Conservation (phyloP, 1,140 invertebrate genomes). For the Cherax destructor region DNA sequence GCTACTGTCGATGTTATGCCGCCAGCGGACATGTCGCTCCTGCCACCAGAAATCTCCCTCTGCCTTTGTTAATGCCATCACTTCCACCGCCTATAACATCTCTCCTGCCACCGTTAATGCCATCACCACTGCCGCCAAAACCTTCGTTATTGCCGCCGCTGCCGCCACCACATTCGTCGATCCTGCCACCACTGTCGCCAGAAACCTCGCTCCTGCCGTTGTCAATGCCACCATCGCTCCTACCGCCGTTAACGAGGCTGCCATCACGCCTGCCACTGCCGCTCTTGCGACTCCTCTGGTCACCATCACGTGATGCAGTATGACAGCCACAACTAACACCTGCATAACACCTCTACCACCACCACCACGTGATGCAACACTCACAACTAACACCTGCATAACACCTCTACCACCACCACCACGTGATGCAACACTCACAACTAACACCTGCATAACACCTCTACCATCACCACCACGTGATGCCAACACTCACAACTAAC, state of each 20-base stretch:
- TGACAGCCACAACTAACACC: not conserved
- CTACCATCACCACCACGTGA: no score
- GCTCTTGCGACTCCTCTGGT: not conserved
- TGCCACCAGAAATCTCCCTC: not conserved
- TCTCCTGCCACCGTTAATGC: not conserved
- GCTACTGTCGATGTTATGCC: not conserved
- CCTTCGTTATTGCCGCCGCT: not conserved
- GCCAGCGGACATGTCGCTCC: not conserved
- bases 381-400: no score
- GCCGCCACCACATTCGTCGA: not conserved
- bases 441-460: no score
- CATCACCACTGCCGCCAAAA: not conserved
- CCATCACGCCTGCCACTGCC: not conserved
- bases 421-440: no score
- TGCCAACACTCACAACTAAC: no score
- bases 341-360: not conserved
- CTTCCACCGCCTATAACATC: not conserved
- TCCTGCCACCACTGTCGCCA: no score
- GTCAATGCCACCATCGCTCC: not conserved
- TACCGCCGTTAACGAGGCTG: not conserved
- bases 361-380: not conserved
- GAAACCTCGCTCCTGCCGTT: not conserved
- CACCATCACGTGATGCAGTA: not conserved
- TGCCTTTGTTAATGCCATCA: not conserved
- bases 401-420: not conserved